phyloP scores from a whole-genome alignment of 2,113 vertebrate species.

The Oncorhynchus masou region DNA sequence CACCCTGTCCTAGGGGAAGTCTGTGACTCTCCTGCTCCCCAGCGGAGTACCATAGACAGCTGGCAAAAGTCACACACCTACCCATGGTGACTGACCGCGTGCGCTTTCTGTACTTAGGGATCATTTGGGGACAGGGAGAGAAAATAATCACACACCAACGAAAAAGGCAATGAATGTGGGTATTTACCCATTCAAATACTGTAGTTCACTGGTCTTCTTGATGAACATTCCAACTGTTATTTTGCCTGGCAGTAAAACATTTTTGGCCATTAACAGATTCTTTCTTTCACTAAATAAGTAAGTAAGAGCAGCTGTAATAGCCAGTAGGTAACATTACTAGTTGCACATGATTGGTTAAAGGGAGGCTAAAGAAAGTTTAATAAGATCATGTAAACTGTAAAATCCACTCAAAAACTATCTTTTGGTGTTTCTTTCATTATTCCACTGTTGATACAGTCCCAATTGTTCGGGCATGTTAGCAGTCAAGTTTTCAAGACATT shows the following conservation, averaged over 20 bases:
- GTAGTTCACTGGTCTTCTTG: neutral
- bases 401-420: neutral
- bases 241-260: neutral
- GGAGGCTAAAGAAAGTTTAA: neutral
- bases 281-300: neutral
- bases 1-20: neutral
- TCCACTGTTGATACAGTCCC: no score
- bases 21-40: constrained; percentile 12
- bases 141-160: neutral
- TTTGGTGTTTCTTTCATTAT: no score
- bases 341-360: neutral
- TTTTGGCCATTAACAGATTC: neutral
- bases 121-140: constrained; percentile 10
- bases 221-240: neutral
- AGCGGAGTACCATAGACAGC: neutral
- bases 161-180: neutral
- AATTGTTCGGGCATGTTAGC: no score
- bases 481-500: no score
- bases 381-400: neutral
- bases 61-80: no score
- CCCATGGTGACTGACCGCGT: neutral
- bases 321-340: neutral
- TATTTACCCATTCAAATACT: neutral
- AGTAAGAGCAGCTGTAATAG: neutral
- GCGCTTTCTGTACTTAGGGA: neutral